These are phyloP conservation scores for Amyelois transitella DNA, from an alignment of 1,140 invertebrate species.

Conservation along the genomic window DNA sequence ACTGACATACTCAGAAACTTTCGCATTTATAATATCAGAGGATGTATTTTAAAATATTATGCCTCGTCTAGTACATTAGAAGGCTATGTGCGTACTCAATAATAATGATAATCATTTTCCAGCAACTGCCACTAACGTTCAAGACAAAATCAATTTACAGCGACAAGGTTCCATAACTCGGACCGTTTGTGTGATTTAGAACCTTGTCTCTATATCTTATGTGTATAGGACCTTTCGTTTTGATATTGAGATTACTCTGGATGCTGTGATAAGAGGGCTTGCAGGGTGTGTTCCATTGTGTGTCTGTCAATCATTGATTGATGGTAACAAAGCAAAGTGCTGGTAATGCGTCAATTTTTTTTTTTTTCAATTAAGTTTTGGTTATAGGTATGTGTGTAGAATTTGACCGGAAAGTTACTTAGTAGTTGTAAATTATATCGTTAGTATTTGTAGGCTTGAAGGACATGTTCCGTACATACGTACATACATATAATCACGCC, in stretches of 20 bases:
- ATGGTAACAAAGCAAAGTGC: constrained; percentile 15
- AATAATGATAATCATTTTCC: not conserved
- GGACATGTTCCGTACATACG: no score
- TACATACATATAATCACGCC: no score
- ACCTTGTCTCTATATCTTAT: not conserved
- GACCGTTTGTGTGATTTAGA: not conserved
- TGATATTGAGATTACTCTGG: not conserved
- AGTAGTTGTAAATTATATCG: no score
- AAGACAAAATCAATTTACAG: not conserved
- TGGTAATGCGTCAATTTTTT: not conserved
- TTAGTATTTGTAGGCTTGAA: no score
- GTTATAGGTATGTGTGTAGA: no score
- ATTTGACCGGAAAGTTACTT: no score
- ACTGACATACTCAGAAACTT: no score
- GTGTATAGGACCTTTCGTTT: not conserved
- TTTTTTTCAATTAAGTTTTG: not conserved
- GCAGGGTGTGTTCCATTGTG: constrained; percentile 28
- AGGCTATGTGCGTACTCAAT: not conserved
- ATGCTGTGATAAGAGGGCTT: not conserved
- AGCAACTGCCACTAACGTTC: not conserved
- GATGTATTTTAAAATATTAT: no score
- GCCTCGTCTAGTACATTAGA: not conserved
- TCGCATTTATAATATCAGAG: no score
- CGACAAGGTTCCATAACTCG: not conserved
- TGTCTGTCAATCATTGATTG: constrained; percentile 29